These are phyloP conservation scores for Liolophura sinensis DNA, from an alignment of 1,140 invertebrate genomes.

Conservation along the genomic window DNA sequence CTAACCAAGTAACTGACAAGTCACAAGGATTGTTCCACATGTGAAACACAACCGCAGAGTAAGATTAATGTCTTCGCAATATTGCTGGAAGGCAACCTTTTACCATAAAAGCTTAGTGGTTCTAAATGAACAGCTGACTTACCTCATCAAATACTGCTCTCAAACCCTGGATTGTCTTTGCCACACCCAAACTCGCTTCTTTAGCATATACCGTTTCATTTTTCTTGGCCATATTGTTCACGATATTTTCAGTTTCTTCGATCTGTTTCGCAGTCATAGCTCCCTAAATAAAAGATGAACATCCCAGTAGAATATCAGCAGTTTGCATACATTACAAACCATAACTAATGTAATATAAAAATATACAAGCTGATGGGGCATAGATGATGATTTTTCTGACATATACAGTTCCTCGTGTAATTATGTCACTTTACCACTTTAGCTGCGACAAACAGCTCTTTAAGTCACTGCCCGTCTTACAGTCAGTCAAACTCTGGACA, in stretches of 20 bases:
- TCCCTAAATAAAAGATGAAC: constrained; percentile 56
- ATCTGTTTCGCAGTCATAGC: constrained; percentile 88
- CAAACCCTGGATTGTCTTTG: constrained; percentile 91
- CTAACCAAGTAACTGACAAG: too few species aligned
- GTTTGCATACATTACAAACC: constrained; percentile 3
- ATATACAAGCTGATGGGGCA: neutral
- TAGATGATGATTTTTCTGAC: too few species aligned
- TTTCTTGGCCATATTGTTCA: constrained; percentile 75
- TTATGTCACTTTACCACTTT: too few species aligned
- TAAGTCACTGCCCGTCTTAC: too few species aligned
- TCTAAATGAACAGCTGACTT: constrained; percentile 8
- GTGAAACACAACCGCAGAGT: too few species aligned
- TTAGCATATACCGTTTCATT: constrained; percentile 90
- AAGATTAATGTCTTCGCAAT: too few species aligned
- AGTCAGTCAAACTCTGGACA: too few species aligned
- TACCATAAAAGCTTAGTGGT: too few species aligned
- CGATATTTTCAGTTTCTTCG: constrained; percentile 79
- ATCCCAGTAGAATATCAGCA: neutral
- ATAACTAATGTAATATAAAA: constrained; percentile 4
- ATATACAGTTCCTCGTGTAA: too few species aligned
- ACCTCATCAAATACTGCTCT: constrained; percentile 97
- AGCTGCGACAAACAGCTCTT: too few species aligned
- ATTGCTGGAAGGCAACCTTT: too few species aligned
- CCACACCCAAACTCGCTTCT: constrained; percentile 78
- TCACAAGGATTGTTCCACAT: too few species aligned